These are phyloP conservation scores for Scalopus aquaticus DNA, from an alignment of 2,113 vertebrate species.

Conservation along the genomic window DNA sequence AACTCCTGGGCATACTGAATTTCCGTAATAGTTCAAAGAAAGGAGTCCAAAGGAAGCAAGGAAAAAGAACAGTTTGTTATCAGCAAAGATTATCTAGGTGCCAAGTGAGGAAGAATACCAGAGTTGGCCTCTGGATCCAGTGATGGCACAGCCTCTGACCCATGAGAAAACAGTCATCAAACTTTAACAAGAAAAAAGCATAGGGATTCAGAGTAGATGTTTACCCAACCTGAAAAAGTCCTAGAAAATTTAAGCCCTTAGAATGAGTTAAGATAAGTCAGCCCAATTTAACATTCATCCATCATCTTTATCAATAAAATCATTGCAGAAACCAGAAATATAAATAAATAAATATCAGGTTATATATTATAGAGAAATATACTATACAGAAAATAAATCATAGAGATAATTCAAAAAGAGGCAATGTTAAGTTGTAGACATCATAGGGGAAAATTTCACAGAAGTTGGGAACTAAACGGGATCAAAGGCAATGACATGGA, in stretches of 20 bases:
- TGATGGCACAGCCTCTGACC: neutral
- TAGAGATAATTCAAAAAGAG: neutral
- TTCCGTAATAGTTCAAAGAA: neutral
- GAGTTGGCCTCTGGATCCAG: neutral
- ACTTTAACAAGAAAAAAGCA: constrained; percentile 38
- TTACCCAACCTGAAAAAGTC: neutral
- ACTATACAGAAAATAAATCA: constrained; percentile 39
- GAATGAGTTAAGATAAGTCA: neutral
- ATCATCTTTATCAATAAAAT: constrained; percentile 11
- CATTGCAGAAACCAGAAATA: neutral
- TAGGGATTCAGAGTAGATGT: neutral
- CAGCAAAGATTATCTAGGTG: neutral
- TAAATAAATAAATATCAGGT: neutral
- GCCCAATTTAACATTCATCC: neutral
- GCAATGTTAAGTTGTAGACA: neutral
- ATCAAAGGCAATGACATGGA: neutral
- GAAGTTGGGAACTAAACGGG: neutral
- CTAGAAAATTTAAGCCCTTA: neutral
- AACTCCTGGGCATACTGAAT: neutral
- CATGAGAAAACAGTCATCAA: neutral
- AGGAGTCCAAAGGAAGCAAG: neutral
- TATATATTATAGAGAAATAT: neutral
- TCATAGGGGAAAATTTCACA: neutral
- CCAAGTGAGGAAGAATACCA: neutral
- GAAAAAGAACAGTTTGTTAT: neutral